Percentiles rank a stretch among this genome's conserved stretches.
Conservation (phyloP, 2,888 invertebrate species). For the Dynastes tityus region DNA sequence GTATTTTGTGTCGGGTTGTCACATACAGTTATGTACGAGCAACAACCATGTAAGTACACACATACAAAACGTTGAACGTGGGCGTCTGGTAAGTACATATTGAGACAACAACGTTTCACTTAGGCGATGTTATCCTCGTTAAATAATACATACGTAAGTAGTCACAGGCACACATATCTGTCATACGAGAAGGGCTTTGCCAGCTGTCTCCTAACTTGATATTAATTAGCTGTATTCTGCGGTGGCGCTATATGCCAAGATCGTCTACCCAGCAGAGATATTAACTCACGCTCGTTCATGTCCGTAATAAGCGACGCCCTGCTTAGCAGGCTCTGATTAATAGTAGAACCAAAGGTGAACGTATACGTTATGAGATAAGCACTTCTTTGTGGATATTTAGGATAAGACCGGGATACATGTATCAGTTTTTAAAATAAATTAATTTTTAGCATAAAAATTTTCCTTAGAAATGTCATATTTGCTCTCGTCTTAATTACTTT, state of each 20-base stretch:
- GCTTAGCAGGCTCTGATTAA: neutral
- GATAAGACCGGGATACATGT: too few species aligned
- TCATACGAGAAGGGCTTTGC: slow-evolving; percentile 1
- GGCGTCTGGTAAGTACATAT: slow-evolving; percentile 12
- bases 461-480: too few species aligned
- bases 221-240: slow-evolving; percentile 12
- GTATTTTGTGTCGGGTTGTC: slow-evolving; percentile 6
- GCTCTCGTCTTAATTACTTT: too few species aligned
- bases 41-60: neutral
- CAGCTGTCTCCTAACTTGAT: slow-evolving; percentile 20
- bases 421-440: too few species aligned
- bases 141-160: slow-evolving; percentile 27
- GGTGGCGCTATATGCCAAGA: neutral
- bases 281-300: neutral
- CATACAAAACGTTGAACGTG: neutral
- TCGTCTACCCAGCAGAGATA: neutral
- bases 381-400: neutral
- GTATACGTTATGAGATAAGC: neutral
- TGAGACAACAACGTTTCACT: slow-evolving; percentile 27
- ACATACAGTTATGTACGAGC: neutral
- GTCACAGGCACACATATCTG: neutral
- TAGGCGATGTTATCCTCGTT: slow-evolving; percentile 25
- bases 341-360: neutral
- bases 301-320: neutral
- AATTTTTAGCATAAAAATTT: too few species aligned